phyloP scores from a whole-genome alignment of 2,113 vertebrate genomes.

The Stercorarius parasiticus region DNA sequence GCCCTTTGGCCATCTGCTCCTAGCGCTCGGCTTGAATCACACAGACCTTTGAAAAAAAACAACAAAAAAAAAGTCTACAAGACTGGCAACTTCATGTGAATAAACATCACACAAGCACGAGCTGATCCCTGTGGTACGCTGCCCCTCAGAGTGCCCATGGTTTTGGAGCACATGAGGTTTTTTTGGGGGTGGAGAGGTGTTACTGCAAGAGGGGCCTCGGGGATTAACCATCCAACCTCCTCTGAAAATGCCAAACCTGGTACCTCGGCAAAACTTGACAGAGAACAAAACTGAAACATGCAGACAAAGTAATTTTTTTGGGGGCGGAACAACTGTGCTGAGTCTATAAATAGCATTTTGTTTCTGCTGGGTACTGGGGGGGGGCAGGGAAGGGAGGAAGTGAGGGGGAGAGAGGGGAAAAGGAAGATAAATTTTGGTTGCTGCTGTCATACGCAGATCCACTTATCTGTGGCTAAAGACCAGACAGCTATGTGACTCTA shows the following conservation, averaged over 20 bases:
- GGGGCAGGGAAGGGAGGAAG: background rate
- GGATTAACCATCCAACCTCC: background rate
- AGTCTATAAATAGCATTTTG: constrained; percentile 39
- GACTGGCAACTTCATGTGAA: background rate
- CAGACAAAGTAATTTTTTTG: background rate
- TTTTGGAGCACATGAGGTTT: background rate
- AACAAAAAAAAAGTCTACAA: background rate
- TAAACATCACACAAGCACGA: background rate
- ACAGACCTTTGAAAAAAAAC: background rate
- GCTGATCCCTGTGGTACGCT: background rate
- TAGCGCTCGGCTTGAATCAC: background rate
- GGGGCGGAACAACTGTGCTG: background rate
- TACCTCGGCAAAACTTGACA: background rate
- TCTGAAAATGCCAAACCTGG: background rate
- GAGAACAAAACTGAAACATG: background rate
- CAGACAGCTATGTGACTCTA: constrained; percentile 46
- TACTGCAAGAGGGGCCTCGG: background rate
- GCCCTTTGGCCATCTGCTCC: constrained; percentile 54
- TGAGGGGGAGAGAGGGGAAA: constrained; percentile 10
- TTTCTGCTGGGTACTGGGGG: background rate
- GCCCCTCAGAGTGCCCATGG: background rate
- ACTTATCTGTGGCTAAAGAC: constrained; percentile 50
- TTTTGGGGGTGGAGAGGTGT: background rate
- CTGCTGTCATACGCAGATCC: constrained; percentile 13
- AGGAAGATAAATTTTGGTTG: constrained; percentile 15